Evolutionary conservation across 2,113 vertebrate species (phyloP).

Genomic region (Sander vitreus): DNA sequence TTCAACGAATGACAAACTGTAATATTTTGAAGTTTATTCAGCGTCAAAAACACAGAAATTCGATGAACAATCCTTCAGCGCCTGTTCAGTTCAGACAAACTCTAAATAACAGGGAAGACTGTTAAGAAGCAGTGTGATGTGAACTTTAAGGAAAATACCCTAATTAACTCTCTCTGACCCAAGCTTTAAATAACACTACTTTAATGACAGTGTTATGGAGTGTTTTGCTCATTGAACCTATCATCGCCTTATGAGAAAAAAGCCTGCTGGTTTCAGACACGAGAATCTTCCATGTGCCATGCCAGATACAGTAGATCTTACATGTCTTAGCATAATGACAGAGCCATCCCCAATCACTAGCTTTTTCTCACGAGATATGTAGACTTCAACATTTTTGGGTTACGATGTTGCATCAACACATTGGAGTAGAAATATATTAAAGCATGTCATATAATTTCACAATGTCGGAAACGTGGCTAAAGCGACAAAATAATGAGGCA

Average conservation of each 20-base stretch:
- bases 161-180: background rate
- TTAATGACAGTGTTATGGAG: slow-evolving; percentile 2
- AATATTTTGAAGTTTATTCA: background rate
- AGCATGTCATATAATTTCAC: too few relatives aligned
- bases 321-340: slow-evolving; percentile 21
- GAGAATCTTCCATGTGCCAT: background rate
- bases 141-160: background rate
- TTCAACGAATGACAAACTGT: background rate
- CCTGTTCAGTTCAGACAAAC: background rate
- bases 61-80: background rate
- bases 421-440: too few relatives aligned
- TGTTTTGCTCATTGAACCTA: background rate
- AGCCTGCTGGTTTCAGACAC: slow-evolving; percentile 10
- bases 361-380: slow-evolving; percentile 23
- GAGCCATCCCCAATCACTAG: slow-evolving; percentile 9
- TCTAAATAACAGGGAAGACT: slow-evolving; percentile 9
- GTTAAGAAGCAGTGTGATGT: background rate
- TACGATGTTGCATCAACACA: background rate
- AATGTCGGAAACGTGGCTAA: too few relatives aligned
- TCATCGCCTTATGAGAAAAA: slow-evolving; percentile 1
- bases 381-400: background rate
- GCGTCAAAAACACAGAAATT: background rate
- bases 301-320: slow-evolving; percentile 14
- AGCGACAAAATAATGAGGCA: too few relatives aligned
- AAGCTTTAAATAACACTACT: slow-evolving; percentile 10